Evolutionary conservation across 2,888 invertebrate genomes (phyloP), one percentile per base, ranked within the genome.

Genomic region (Dysmachus trigonus): DNA sequence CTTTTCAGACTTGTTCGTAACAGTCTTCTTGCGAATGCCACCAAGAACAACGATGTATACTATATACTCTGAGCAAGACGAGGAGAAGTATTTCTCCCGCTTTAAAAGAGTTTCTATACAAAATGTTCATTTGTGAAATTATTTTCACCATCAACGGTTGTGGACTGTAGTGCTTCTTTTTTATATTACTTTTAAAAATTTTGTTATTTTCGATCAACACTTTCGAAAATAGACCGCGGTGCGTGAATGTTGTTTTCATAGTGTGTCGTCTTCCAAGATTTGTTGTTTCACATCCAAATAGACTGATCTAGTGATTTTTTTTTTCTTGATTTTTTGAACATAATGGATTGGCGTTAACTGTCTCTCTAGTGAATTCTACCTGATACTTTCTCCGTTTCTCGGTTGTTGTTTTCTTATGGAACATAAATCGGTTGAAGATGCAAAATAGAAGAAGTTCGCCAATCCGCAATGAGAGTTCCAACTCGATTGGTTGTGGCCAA

Each of bases 1-100:
- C 53, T 41, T 31, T 62, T 30, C 53, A 53, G 31, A 81, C 33
- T 53, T 53, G 53, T 81, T 62, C 22, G 53, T 62, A 31, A 47
- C 53, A 81, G 81, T 81, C 53, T 81, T 81, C 53, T 81, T n/a
- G 81, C 53, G 53, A 81, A 53, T 10, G 53, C 53, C 51, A 47
- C 33, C 30, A 33, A n/a, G 33, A 53, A 62, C 81, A 33, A 8
- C 18, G 5, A 35, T 77, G 38, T 77, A 41, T 38, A 10, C 22
- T 35, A 10, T 51, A 81, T n/a, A n/a, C n/a, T n/a, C 33, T 33
- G 33, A 30, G 81, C 15, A 33, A 41, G 81, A 1, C 62, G 18
- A 33, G 27, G 73, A 33, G 27, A 33, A 38, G 47, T 27, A 79
- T 41, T 33, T 51, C 51, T 53, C 79, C 53, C 33, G 27, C 53